These are phyloP conservation scores for Heteromyza rotundicornis DNA, from an alignment of 2,888 invertebrate species.

Conservation along the genomic window DNA sequence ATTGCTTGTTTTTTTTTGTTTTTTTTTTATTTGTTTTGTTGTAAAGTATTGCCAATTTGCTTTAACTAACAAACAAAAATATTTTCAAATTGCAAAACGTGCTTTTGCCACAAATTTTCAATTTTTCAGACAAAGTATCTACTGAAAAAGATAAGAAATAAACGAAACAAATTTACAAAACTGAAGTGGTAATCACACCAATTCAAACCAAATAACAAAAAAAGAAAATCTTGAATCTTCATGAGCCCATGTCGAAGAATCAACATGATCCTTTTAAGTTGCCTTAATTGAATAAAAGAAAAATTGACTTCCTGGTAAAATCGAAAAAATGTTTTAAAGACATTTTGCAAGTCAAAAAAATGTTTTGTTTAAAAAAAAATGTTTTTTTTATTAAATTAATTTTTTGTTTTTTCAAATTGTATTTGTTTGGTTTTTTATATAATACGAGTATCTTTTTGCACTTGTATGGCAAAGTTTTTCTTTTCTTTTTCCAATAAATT, in stretches of 20 bases:
- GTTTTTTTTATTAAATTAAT: not conserved
- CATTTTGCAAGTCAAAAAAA: not conserved
- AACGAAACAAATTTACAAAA: not conserved
- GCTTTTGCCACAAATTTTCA: not conserved
- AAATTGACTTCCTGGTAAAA: slow-evolving; percentile 28
- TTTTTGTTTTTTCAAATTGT: not conserved
- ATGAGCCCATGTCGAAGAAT: slow-evolving; percentile 59
- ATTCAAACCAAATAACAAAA: slow-evolving; percentile 11
- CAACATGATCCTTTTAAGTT: slow-evolving; percentile 52
- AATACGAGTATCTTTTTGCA: too few species aligned
- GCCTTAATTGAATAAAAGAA: not conserved
- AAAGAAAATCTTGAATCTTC: slow-evolving; percentile 56
- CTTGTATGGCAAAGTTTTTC: too few species aligned
- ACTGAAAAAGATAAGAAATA: not conserved
- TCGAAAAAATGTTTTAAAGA: not conserved
- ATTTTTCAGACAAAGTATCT: not conserved
- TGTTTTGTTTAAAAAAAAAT: not conserved
- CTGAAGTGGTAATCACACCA: not conserved
- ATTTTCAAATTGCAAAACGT: too few species aligned
- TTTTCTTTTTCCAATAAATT: too few species aligned
- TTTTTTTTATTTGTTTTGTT: too few species aligned
- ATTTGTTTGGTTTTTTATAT: too few species aligned
- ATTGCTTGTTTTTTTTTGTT: too few species aligned
- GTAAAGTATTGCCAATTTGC: too few species aligned
- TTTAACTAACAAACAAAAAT: too few species aligned